Evolutionary conservation across 2,797 vertebrate genomes (phyloP), one percentile per base, ranked within the genome.

Genomic region (Cetoscarus ocellatus): DNA sequence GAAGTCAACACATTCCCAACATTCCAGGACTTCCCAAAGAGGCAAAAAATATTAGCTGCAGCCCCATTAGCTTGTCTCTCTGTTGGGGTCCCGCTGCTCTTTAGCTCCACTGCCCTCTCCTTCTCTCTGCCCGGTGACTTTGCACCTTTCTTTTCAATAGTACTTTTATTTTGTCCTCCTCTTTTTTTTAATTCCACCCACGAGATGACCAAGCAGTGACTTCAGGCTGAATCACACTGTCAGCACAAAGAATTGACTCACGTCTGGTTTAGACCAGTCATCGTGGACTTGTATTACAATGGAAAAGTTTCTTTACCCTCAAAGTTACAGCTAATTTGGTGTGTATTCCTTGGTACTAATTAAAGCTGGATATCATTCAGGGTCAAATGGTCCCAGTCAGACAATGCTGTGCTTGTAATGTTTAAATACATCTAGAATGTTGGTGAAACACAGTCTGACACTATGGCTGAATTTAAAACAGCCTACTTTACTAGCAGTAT

Each of bases 11-110:
- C 92, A 96, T 97, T 97, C 96, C 82, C 86, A 42, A 27, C 92
- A 97, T 97, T 96, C 95, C 93, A 88, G 74, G 84, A 93, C 92
- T 96, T 96, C 94, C 93, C 92, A 88, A 93, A 93, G 88, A 93
- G 88, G 90, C 89, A 94, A 90, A 90, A 92, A 84, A 94, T 95
- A 94, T 87, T 73, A 80, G 73, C 94, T 92, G 91, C 87, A 76
- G 68, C 80, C 82, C 65, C 54, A 19, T 65, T 64, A 65, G 68
- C 70, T 77, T 59, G 17, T 60, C 45, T 67, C 80, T 63, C 81
- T 68, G 72, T 70, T 51, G 76, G 75, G 57, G 65, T 80, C 70
- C 65, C 75, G n/a, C 66, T 54, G 67, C 68, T 76, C 65, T 78
- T 82, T 59, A 67, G 61, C 70, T 70, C 47, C 3, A 12, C 64